Percentiles rank a stretch among this genome's conserved stretches.
phyloP scores from a whole-genome alignment of 2,113 vertebrate genomes.

The human region DNA sequence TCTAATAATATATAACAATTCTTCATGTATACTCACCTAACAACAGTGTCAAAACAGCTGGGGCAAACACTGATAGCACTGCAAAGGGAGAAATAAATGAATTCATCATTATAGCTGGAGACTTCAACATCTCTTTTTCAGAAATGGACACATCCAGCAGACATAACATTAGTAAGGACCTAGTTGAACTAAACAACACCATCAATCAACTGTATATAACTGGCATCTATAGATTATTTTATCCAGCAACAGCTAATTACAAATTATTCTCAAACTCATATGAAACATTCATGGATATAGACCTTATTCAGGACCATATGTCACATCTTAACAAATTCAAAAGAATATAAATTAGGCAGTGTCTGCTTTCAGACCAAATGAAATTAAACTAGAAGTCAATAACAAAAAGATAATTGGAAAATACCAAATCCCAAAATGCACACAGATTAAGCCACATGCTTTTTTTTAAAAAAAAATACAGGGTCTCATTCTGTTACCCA shows the following conservation, averaged over 20 bases:
- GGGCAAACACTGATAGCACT: neutral
- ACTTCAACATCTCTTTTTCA: neutral
- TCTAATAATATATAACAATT: neutral
- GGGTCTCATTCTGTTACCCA: no score
- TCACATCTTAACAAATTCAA: neutral
- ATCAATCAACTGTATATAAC: neutral
- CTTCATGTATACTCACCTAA: neutral
- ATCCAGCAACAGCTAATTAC: neutral
- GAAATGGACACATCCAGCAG: neutral
- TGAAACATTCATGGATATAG: neutral
- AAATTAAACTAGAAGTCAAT: neutral
- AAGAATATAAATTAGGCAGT: neutral
- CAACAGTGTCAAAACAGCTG: neutral
- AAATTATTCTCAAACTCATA: neutral
- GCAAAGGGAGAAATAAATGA: neutral
- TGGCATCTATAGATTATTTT: neutral
- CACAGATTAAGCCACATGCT: neutral
- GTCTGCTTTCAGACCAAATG: neutral
- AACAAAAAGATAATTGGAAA: neutral
- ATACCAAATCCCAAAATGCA: no score
- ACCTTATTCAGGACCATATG: neutral
- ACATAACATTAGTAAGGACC: neutral
- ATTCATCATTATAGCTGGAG: neutral
- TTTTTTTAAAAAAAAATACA: no score
- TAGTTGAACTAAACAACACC: neutral